Evolutionary conservation across 2,888 invertebrate species (phyloP).

Genomic region (Hanleya hanleyi): DNA sequence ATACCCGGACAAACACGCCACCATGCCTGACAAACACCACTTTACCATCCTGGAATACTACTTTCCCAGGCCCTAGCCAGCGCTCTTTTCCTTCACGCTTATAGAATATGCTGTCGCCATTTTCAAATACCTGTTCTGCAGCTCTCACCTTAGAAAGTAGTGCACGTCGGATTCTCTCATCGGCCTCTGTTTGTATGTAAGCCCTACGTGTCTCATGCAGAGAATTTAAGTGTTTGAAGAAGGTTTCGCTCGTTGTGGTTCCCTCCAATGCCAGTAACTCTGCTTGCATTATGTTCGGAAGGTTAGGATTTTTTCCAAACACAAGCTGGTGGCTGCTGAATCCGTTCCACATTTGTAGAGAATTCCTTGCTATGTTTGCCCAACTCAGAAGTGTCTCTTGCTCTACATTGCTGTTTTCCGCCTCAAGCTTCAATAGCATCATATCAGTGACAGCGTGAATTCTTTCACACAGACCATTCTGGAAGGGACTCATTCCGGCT

Average conservation of each 20-base stretch:
- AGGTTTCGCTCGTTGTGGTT: background rate
- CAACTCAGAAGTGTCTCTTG: slow-evolving; percentile 7
- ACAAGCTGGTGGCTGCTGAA: slow-evolving; percentile 5
- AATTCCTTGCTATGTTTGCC: slow-evolving; percentile 20
- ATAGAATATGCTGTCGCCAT: slow-evolving; percentile 43
- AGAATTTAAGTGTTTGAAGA: slow-evolving; percentile 27
- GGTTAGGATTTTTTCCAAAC: background rate
- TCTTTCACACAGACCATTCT: slow-evolving; percentile 24
- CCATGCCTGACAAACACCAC: slow-evolving; percentile 22
- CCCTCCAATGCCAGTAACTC: background rate
- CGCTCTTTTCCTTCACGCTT: slow-evolving; percentile 36
- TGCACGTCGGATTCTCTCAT: slow-evolving; percentile 41
- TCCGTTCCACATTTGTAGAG: slow-evolving; percentile 11
- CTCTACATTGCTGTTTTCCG: background rate
- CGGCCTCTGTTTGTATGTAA: slow-evolving; percentile 38
- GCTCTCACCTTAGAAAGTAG: slow-evolving; percentile 35
- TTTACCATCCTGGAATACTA: slow-evolving; percentile 48
- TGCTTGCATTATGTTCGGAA: background rate
- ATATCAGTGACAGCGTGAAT: too few species aligned
- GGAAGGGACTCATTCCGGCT: slow-evolving; percentile 22
- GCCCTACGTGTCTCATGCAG: slow-evolving; percentile 32
- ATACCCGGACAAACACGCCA: slow-evolving; percentile 43
- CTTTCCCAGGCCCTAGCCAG: slow-evolving; percentile 44
- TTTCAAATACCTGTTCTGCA: slow-evolving; percentile 37
- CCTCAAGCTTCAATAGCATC: too few species aligned